phyloP scores from a whole-genome alignment of 2,888 invertebrate genomes.

The Noctuana brunneofusca region DNA sequence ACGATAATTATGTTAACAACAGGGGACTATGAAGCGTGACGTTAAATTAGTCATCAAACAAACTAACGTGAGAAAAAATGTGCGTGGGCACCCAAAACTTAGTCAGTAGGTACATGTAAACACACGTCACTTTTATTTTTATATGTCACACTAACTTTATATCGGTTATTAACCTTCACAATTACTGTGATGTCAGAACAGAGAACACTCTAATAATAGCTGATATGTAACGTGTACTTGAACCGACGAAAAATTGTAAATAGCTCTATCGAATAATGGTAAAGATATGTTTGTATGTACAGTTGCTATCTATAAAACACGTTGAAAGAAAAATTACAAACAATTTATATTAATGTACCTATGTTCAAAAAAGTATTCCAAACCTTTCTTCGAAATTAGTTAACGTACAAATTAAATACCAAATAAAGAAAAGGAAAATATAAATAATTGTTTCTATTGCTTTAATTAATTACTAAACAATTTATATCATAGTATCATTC shows the following conservation, averaged over 20 bases:
- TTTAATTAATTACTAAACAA: too few species aligned
- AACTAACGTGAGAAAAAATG: conserved; percentile 44
- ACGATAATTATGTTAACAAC: neutral
- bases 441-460: too few species aligned
- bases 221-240: conserved; percentile 47
- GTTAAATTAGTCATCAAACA: conserved; percentile 57
- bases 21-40: neutral
- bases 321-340: neutral
- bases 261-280: conserved; percentile 8
- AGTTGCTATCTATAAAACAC: neutral
- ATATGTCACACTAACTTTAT: conserved; percentile 43
- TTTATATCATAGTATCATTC: too few species aligned
- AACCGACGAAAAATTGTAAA: conserved; percentile 44
- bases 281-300: neutral
- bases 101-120: conserved; percentile 49
- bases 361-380: too few species aligned
- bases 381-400: too few species aligned
- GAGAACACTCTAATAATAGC: conserved; percentile 44
- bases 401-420: too few species aligned
- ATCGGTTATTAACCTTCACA: conserved; percentile 57
- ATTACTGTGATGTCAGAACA: conserved; percentile 10
- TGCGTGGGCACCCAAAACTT: conserved; percentile 62
- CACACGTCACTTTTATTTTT: conserved; percentile 38
- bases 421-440: too few species aligned
- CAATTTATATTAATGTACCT: neutral